Evolutionary conservation across 1,140 invertebrate genomes (phyloP).

Genomic region (Helicorthomorpha holstii): DNA sequence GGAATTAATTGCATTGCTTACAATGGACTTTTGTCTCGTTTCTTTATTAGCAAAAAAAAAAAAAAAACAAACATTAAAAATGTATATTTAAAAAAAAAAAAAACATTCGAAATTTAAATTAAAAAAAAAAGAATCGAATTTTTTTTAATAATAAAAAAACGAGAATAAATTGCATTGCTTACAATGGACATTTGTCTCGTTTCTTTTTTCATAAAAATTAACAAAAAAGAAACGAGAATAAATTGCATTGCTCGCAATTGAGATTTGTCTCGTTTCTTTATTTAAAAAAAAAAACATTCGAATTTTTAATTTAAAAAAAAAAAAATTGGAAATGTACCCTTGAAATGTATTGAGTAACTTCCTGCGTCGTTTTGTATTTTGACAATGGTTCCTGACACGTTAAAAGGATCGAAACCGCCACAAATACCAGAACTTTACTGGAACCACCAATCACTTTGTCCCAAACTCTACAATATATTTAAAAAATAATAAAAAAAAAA

Average conservation of each 20-base stretch:
- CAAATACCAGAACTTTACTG: constrained; percentile 58
- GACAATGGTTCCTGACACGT: constrained; percentile 41
- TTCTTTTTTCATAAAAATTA: constrained; percentile 13
- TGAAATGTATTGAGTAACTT: not conserved
- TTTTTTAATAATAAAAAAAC: too few relatives aligned
- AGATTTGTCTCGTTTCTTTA: too few relatives aligned
- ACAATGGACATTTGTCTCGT: too few relatives aligned
- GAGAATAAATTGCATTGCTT: too few relatives aligned
- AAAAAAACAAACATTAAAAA: too few relatives aligned
- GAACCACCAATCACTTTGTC: constrained; percentile 73
- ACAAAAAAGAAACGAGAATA: constrained; percentile 5
- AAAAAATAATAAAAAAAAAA: constrained; percentile 7
- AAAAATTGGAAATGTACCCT: not conserved
- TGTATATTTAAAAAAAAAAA: too few relatives aligned
- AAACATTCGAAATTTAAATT: too few relatives aligned
- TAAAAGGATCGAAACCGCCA: constrained; percentile 44
- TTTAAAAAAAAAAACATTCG: constrained; percentile 6
- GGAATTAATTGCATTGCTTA: too few relatives aligned
- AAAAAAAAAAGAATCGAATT: too few relatives aligned
- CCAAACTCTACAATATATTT: constrained; percentile 56
- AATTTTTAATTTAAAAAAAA: not conserved
- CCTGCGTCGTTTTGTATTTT: constrained; percentile 33
- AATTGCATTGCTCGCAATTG: too few relatives aligned
- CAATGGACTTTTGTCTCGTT: too few relatives aligned
- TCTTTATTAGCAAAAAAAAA: too few relatives aligned